Evolutionary conservation across 2,113 vertebrate species (phyloP).

Genomic region (Mesembrinibis cayennensis): DNA sequence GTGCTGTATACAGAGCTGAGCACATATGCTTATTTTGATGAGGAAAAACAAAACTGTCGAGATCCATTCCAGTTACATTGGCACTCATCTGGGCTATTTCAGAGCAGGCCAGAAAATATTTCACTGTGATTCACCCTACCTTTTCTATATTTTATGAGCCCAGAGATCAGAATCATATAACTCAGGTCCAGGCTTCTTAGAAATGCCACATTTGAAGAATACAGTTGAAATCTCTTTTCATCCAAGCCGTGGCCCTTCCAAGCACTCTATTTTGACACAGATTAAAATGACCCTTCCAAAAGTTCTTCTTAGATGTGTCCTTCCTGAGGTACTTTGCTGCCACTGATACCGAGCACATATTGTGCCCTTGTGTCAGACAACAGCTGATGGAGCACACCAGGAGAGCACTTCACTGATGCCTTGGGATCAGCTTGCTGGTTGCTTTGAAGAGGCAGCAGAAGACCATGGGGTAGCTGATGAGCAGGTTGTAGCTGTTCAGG

Average conservation of each 20-base stretch:
- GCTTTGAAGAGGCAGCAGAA: not conserved
- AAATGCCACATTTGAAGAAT: not conserved
- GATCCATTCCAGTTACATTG: not conserved
- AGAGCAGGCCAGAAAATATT: not conserved
- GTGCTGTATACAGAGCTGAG: not conserved
- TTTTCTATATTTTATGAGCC: not conserved
- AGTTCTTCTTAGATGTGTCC: not conserved
- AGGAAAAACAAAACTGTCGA: not conserved
- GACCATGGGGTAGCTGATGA: not conserved
- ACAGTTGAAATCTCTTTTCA: not conserved
- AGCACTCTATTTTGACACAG: not conserved
- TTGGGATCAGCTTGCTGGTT: not conserved
- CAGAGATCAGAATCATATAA: not conserved
- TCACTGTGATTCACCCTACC: not conserved
- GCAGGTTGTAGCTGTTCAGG: not conserved
- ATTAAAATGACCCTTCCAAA: not conserved
- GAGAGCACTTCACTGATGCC: not conserved
- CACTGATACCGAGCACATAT: not conserved
- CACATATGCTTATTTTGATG: not conserved
- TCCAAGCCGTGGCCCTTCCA: not conserved
- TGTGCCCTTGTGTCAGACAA: not conserved
- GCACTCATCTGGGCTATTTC: not conserved
- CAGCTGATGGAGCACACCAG: rapidly evolving
- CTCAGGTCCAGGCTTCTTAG: not conserved
- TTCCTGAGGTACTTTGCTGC: not conserved